Base-by-base conservation (phyloP, 1,140 invertebrate species). In the Rhagoletis pomonella region DNA sequence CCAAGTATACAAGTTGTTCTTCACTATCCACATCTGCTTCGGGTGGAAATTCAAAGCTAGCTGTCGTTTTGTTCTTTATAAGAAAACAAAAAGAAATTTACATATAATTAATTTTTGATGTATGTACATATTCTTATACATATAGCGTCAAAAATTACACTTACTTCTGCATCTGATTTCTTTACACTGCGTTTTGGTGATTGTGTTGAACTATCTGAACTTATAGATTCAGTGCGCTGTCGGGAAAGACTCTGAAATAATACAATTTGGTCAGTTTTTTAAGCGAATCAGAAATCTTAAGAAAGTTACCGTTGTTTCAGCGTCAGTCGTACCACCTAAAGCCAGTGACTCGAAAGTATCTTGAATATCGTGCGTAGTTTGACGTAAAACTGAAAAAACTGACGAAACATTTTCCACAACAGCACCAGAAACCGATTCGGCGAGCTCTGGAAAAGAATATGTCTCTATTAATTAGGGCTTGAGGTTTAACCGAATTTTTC, bases 1-100 rank as follows among this genome's bases (percentile, higher is more conserved):
- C 93, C 50, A 95, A 92, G 89, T 95, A 94, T 84, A 94, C 95
- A 81, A 96, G 89, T 89, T 95, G 95, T 89, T 94, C 93, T 91
- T 95, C 93, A 90, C 92, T 92, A 88, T 94, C 93, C 50, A 93
- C 92, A 89, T 92, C 92, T 67, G 91, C 91, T 84, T 93, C 93
- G 29, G 90, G 89, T 58, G 93, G 90, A 87, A 93, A 92, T 42
- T 93, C 92, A 87, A 92, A 92, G 7, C 88, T 29, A 29, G 29
- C 81, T 7, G 89, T 6, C 90, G 88, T 12, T 88, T 89, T 87
- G 88, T 19, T n/a, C 73, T 91, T 90, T 92, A n/a, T n/a, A 50
- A 4, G 44, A 50, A 14, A 67, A 85, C 7, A 50, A 9, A 42
- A 67, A 85, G 39, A 6, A 9, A 42, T 19, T 29, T 29, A 29